These are phyloP conservation scores for Ceriagrion tenellum DNA, from an alignment of 2,888 invertebrate genomes.

Conservation along the genomic window DNA sequence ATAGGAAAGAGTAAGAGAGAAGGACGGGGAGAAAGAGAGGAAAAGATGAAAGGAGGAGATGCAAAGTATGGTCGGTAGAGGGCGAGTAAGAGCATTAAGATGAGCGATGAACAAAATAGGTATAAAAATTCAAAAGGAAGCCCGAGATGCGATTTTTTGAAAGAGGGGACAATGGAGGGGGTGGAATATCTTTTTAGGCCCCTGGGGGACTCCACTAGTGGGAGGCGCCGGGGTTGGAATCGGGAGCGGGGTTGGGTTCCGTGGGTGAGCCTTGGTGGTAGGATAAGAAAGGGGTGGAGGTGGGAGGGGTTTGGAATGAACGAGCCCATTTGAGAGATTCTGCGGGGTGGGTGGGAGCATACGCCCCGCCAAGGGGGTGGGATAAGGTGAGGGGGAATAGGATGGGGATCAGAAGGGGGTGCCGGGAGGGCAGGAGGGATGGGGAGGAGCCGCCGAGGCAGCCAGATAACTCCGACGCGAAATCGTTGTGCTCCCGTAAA, in stretches of 20 bases:
- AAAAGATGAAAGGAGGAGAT: background rate
- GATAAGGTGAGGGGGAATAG: background rate
- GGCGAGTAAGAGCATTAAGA: background rate
- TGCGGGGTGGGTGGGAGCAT: constrained; percentile 25
- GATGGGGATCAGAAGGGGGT: background rate
- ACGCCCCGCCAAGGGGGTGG: background rate
- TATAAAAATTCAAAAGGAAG: constrained; percentile 62
- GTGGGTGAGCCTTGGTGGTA: background rate
- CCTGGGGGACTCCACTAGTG: background rate
- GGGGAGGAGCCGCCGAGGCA: constrained; percentile 43
- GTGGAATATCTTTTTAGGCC: constrained; percentile 8
- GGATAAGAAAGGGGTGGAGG: background rate
- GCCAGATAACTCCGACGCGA: constrained; percentile 58
- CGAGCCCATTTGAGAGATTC: constrained; percentile 57
- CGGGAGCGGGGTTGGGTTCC: background rate
- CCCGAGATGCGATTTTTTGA: background rate
- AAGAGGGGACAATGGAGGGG: constrained; percentile 13
- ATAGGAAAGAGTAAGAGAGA: background rate
- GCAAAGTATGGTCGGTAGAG: background rate
- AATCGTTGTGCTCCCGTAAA: constrained; percentile 61
- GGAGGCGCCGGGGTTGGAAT: background rate
- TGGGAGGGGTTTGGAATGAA: background rate
- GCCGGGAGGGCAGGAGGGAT: background rate
- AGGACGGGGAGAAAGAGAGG: background rate
- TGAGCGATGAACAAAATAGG: constrained; percentile 65